Conservation (phyloP, 2,888 invertebrate genomes). For the Xiphydria camelus region DNA sequence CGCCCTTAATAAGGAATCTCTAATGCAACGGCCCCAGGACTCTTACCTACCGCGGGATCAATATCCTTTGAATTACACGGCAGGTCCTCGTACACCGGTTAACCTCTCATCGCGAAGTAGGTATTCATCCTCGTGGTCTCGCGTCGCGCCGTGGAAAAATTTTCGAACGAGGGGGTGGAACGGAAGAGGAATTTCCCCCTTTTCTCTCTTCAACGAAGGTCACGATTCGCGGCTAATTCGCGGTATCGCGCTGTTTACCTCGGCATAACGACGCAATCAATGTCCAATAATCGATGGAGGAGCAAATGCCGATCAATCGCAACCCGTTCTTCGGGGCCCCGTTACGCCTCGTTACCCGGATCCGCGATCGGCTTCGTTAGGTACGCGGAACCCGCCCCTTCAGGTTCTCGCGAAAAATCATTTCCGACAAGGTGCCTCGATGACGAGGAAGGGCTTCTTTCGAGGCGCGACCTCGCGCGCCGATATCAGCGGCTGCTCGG, state of each 20-base stretch:
- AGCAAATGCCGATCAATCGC: constrained; percentile 31
- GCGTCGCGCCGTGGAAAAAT: no score
- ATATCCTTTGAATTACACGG: neutral
- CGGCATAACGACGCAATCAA: no score
- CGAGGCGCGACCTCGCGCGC: no score
- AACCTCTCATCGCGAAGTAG: no score
- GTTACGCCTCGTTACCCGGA: constrained; percentile 55
- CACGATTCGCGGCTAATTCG: no score
- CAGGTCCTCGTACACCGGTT: neutral
- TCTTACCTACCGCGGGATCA: neutral
- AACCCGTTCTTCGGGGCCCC: constrained; percentile 53
- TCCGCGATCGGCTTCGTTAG: constrained; percentile 53
- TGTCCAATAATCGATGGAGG: constrained; percentile 42
- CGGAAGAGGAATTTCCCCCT: no score
- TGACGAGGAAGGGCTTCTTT: constrained; percentile 26
- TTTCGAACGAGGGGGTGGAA: no score
- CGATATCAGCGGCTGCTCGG: constrained; percentile 50
- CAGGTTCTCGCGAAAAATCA: constrained; percentile 30
- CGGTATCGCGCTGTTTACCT: no score
- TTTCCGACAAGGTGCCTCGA: constrained; percentile 19
- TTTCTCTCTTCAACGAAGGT: no score
- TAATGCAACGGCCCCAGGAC: constrained; percentile 11
- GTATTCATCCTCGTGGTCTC: no score
- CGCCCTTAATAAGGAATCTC: constrained; percentile 34
- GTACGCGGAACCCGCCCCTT: constrained; percentile 35